Base-by-base conservation (phyloP, 92 coral and sea anemone species). In the Chrysogorgia sp. region DNA sequence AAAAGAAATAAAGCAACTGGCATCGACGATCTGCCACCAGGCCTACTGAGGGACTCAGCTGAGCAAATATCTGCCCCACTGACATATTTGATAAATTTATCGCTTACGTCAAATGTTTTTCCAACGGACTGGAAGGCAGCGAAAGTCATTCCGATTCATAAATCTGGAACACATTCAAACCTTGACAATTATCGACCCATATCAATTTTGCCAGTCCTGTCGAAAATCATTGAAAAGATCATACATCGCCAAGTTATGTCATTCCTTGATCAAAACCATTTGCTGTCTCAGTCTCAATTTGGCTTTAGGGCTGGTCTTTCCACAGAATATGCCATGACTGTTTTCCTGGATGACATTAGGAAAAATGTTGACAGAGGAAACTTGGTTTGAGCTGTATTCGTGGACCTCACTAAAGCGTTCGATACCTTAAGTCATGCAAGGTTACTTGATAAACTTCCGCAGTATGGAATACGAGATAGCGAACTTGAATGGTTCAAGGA, bases 1-100 rank as follows among this genome's bases (percentile, higher is more conserved):
- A 30, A 63, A 48, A 63, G 69, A 63, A 63, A 63, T 25, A 63
- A 63, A 28, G 32, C 43, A 22, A 63, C 69, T 32, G 69, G 69
- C 32, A 48, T 26, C 0, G 69, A 63, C 23, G 13, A 63, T 32
- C 24, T 63, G 34, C 68, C 68, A 13, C 68, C 68, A 30, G 68
- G 68, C 43, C 68, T 62, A 30, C 68, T 62, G 15, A 31, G 29
- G 29, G 64, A 58, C 64, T 58, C 32, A 23, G 17, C 6, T 58
- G 32, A 58, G 29, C 64, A 58, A 12, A 58, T 58, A 12, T 30
- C 64, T 58, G 32, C 23, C 23, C 64, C 64, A 12, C 64, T 58
- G 31, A n/a, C n/a, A n/a, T n/a, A n/a, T n/a, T n/a, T n/a, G n/a
- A n/a, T n/a, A n/a, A n/a, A n/a, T n/a, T n/a, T n/a, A n/a, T n/a